Percentiles rank a stretch among this genome's conserved stretches.
Evolutionary conservation across 2,113 vertebrate species (phyloP).

Genomic region (Rhabdomys dilectus): DNA sequence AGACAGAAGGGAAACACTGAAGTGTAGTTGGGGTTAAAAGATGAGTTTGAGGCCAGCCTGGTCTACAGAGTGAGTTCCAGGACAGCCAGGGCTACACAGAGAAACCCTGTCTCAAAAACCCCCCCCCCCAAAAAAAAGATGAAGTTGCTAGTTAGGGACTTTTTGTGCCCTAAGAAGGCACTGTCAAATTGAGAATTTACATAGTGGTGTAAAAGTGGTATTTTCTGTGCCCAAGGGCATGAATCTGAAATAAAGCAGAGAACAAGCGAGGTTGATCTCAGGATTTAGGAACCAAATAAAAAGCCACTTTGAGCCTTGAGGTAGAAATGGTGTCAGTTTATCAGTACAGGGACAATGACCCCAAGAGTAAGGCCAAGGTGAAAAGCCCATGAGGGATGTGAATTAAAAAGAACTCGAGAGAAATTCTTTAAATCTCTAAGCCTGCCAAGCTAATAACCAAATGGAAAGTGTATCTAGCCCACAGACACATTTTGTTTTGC

Average conservation of each 20-base stretch:
- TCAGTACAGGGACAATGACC: neutral
- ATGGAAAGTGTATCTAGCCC: neutral
- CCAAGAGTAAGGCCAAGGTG: neutral
- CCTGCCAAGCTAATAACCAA: constrained; percentile 47
- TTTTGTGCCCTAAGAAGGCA: neutral
- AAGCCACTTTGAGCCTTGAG: neutral
- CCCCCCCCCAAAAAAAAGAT: no score
- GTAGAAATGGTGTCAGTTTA: neutral
- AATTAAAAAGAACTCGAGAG: constrained; percentile 9
- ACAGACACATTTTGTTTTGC: constrained; percentile 39
- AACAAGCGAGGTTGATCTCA: neutral
- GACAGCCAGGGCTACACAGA: no score
- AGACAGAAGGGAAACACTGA: neutral
- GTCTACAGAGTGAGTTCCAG: no score
- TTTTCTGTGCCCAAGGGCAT: neutral
- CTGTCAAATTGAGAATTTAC: neutral
- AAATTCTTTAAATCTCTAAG: constrained; percentile 23
- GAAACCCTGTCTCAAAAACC: no score
- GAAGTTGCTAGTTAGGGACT: neutral
- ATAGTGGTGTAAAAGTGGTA: neutral
- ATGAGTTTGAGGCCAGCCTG: no score
- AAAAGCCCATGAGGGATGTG: neutral
- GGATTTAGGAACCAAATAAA: constrained; percentile 12
- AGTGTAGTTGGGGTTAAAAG: neutral
- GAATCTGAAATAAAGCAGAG: neutral